phyloP scores from a whole-genome alignment of 2,113 vertebrate species.

The Callopanchax toddi region DNA sequence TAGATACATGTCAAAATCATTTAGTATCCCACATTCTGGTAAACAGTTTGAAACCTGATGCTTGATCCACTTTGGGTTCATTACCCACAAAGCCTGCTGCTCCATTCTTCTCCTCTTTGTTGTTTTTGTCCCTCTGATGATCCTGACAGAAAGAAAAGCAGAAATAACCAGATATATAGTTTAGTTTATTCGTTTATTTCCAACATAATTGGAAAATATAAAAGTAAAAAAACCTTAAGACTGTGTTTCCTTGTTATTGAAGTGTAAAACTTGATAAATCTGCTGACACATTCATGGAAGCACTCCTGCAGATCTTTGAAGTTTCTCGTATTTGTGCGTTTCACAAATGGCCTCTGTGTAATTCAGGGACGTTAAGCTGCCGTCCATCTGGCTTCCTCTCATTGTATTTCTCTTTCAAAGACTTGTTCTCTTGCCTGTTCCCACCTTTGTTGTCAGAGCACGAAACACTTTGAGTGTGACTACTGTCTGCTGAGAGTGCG shows the following conservation, averaged over 20 bases:
- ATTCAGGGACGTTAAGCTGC: conserved; percentile 16
- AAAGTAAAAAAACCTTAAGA: no score
- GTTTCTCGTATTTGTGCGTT: conserved; percentile 20
- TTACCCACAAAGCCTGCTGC: neutral
- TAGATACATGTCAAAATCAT: conserved; percentile 28
- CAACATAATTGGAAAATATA: no score
- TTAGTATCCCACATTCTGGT: conserved; percentile 47
- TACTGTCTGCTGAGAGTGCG: conserved; percentile 1
- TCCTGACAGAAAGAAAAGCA: neutral
- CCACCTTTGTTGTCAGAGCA: conserved; percentile 18
- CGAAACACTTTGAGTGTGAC: conserved; percentile 9
- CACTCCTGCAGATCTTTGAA: conserved; percentile 16
- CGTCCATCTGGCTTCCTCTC: conserved; percentile 24
- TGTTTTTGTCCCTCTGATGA: neutral
- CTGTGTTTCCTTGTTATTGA: neutral
- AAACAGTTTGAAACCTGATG: conserved; percentile 58
- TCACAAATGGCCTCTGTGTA: conserved; percentile 5
- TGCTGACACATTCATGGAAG: neutral
- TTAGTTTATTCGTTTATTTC: no score
- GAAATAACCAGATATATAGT: neutral
- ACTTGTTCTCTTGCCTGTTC: conserved; percentile 2
- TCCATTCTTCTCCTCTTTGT: conserved; percentile 7
- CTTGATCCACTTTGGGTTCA: conserved; percentile 48
- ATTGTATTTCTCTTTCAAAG: conserved; percentile 2
- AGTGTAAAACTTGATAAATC: neutral